Percentiles rank a stretch among this genome's conserved stretches.
Conservation (phyloP, 1,140 invertebrate genomes). For the Heterodera schachtii region DNA sequence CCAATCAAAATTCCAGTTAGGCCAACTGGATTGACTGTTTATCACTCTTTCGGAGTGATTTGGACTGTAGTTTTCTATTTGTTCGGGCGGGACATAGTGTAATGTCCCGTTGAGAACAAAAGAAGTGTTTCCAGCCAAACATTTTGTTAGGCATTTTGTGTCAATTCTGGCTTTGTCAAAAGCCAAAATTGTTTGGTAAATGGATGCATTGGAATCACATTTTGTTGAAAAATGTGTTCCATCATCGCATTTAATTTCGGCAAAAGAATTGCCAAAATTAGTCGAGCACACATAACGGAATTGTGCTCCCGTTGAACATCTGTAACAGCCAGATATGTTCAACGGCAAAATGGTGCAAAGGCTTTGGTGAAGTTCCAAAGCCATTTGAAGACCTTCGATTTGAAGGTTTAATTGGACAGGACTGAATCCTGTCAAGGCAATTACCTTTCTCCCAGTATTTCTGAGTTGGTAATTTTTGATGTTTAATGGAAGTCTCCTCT, state of each 20-base stretch:
- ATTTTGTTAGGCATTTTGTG: no score
- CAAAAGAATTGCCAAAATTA: not conserved
- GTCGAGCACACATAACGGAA: not conserved
- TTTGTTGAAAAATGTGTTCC: not conserved
- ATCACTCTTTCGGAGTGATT: no score
- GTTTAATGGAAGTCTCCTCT: not conserved
- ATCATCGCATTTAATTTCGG: slow-evolving; percentile 13
- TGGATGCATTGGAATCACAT: not conserved
- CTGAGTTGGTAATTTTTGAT: not conserved
- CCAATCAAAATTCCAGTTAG: no score
- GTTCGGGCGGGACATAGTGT: no score
- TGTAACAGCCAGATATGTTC: not conserved
- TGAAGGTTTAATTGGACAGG: slow-evolving; percentile 1
- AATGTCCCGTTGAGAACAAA: no score
- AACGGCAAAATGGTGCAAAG: not conserved
- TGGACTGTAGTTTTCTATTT: no score
- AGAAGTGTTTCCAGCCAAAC: no score
- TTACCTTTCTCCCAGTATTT: not conserved
- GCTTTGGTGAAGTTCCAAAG: not conserved
- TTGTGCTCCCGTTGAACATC: slow-evolving; percentile 6
- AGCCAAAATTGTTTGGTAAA: no score
- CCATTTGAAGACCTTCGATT: not conserved
- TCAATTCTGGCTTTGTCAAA: no score
- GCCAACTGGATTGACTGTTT: no score
- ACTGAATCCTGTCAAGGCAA: not conserved